Evolutionary conservation across 1,140 invertebrate species (phyloP).

Genomic region (Neuroterus valhalla): DNA sequence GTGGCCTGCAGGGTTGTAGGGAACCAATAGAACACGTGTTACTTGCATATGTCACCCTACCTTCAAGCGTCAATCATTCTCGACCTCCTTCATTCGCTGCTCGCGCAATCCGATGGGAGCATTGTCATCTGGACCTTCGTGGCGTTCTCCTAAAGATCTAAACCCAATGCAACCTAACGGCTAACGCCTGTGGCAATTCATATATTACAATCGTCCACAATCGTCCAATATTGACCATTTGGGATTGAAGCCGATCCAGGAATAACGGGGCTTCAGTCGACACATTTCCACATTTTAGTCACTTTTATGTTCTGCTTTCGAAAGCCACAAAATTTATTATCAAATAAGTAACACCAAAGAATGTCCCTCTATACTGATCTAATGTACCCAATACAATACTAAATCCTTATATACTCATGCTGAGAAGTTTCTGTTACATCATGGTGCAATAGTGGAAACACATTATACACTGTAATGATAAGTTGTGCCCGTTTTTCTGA

Average conservation of each 20-base stretch:
- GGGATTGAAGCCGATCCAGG: constrained; percentile 46
- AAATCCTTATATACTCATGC: too few relatives aligned
- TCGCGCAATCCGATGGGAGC: constrained; percentile 37
- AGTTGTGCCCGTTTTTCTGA: too few relatives aligned
- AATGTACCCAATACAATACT: too few relatives aligned
- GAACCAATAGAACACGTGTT: constrained; percentile 55
- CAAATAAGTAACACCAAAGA: too few relatives aligned
- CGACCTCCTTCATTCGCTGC: constrained; percentile 36
- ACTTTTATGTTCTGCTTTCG: not conserved
- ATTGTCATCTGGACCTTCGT: constrained; percentile 48
- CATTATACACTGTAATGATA: too few relatives aligned
- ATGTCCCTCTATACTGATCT: too few relatives aligned
- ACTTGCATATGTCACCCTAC: constrained; percentile 54
- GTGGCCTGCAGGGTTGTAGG: constrained; percentile 24
- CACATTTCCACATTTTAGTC: not conserved
- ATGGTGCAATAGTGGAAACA: too few relatives aligned
- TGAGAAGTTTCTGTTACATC: too few relatives aligned
- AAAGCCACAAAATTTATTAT: not conserved
- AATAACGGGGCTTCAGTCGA: constrained; percentile 24
- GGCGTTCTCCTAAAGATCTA: constrained; percentile 15
- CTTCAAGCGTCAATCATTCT: constrained; percentile 44
- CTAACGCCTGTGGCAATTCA: constrained; percentile 36
- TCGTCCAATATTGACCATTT: constrained; percentile 50
- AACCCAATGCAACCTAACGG: constrained; percentile 31
- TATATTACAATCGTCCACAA: constrained; percentile 21